A percentile compares a stretch with the other conserved stretches of the same genome.
phyloP scores from a whole-genome alignment of 2,113 vertebrate genomes.

The Nerophis lumbriciformis region DNA sequence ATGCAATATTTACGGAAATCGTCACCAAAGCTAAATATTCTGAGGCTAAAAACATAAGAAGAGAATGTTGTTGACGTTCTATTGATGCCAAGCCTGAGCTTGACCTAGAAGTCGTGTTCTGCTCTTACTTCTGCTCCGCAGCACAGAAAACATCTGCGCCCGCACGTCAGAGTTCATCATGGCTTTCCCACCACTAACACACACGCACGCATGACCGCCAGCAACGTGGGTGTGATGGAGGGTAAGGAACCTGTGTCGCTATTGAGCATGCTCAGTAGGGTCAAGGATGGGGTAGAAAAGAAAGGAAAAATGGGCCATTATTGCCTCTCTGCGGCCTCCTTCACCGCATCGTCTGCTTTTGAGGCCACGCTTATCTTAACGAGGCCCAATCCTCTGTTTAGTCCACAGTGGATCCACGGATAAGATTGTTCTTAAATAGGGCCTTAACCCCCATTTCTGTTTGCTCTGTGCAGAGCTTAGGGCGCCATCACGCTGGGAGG shows the following conservation, averaged over 20 bases:
- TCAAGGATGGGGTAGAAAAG: slow-evolving; percentile 7
- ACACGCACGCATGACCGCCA: slow-evolving; percentile 43
- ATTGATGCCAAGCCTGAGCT: background rate
- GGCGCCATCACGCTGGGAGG: slow-evolving; percentile 18
- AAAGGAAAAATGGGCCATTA: slow-evolving; percentile 37
- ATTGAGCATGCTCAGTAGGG: slow-evolving; percentile 30
- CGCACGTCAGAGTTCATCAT: slow-evolving; percentile 51
- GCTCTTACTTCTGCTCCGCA: slow-evolving; percentile 47
- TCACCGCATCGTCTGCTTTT: slow-evolving; percentile 30
- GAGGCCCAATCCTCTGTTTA: slow-evolving; percentile 61
- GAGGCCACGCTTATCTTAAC: slow-evolving; percentile 54
- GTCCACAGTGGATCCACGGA: slow-evolving; percentile 56
- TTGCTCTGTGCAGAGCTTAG: slow-evolving; percentile 28
- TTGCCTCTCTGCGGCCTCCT: slow-evolving; percentile 36
- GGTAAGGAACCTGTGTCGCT: slow-evolving; percentile 7
- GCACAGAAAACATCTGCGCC: slow-evolving; percentile 33
- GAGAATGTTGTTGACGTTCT: background rate
- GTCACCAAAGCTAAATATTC: background rate
- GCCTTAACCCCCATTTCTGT: background rate
- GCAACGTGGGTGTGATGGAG: slow-evolving; percentile 35
- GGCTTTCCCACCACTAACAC: slow-evolving; percentile 38
- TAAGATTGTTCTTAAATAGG: slow-evolving; percentile 58
- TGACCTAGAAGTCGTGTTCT: slow-evolving; percentile 10
- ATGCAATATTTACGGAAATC: background rate
- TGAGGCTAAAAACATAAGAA: background rate